These are phyloP conservation scores for Parambassis ranga DNA, from an alignment of 2,797 vertebrate species.

Conservation along the genomic window DNA sequence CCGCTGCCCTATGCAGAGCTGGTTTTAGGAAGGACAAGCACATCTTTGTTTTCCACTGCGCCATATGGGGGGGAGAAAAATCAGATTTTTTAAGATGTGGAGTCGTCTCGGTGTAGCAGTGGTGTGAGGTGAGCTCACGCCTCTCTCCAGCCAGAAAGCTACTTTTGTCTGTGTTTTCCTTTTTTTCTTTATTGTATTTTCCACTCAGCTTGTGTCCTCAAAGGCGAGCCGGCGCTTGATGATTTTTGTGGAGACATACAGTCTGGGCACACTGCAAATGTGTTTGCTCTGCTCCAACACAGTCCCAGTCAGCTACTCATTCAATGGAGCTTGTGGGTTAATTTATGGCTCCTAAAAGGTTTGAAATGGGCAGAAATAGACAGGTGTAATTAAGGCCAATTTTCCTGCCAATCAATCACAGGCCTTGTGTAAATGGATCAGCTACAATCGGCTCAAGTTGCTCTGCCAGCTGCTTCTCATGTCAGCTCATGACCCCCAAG, in stretches of 20 bases:
- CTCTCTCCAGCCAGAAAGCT: conserved; percentile 26
- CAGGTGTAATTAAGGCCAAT: conserved; percentile 74
- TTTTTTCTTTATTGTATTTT: conserved; percentile 50
- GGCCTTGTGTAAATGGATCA: conserved; percentile 65
- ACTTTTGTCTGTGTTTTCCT: conserved; percentile 44
- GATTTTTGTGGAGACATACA: conserved; percentile 54
- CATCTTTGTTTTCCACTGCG: conserved; percentile 72
- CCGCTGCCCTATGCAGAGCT: conserved; percentile 60
- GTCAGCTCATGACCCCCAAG: conserved; percentile 57
- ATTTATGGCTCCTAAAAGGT: conserved; percentile 61
- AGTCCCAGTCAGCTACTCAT: conserved; percentile 11
- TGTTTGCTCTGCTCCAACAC: conserved; percentile 46
- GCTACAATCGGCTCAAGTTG: conserved; percentile 69
- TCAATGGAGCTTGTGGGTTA: conserved; percentile 36
- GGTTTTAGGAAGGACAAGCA: conserved; percentile 68
- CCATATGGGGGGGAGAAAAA: background rate
- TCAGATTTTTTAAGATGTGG: conserved; percentile 39
- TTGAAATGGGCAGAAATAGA: conserved; percentile 57
- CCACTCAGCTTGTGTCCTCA: conserved; percentile 52
- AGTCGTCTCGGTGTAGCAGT: conserved; percentile 52
- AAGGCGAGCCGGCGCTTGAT: conserved; percentile 36
- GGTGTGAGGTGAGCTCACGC: conserved; percentile 60
- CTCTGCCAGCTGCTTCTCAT: conserved; percentile 68
- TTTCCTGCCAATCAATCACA: conserved; percentile 77
- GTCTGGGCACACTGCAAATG: conserved; percentile 66